phyloP scores from a whole-genome alignment of 2,888 invertebrate species.

The Hanleya hanleyi region DNA sequence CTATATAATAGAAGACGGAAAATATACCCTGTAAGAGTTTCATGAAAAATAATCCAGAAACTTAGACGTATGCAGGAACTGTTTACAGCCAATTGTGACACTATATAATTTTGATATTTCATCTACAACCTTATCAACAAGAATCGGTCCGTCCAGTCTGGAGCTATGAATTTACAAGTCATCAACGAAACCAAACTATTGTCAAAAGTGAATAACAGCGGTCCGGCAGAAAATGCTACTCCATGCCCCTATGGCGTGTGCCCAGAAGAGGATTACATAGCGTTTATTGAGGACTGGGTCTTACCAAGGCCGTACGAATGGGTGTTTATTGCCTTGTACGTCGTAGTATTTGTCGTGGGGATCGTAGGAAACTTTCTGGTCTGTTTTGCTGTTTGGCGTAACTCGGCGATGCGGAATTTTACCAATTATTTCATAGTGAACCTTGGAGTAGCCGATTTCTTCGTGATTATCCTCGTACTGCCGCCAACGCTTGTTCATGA shows the following conservation, averaged over 20 bases:
- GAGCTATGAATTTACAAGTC: too few species aligned
- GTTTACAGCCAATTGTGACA: too few species aligned
- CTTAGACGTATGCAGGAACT: too few species aligned
- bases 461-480: slow-evolving; percentile 89
- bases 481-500: slow-evolving; percentile 92
- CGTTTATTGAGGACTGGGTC: background rate
- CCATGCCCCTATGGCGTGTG: background rate
- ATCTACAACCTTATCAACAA: too few species aligned
- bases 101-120: too few species aligned
- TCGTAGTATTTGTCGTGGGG: slow-evolving; percentile 85
- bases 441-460: slow-evolving; percentile 86
- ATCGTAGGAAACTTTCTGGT: slow-evolving; percentile 89
- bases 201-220: too few species aligned
- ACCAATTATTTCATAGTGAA: slow-evolving; percentile 95
- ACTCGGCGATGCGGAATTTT: slow-evolving; percentile 90
- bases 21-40: too few species aligned
- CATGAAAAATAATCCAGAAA: too few species aligned
- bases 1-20: too few species aligned
- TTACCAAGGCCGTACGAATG: slow-evolving; percentile 80
- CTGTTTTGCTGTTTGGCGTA: slow-evolving; percentile 88
- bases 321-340: slow-evolving; percentile 84
- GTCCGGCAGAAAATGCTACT: too few species aligned
- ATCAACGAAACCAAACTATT: too few species aligned
- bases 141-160: too few species aligned
- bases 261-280: background rate